Evolutionary conservation across 1,140 invertebrate species (phyloP).

Genomic region (Trinorchestia longiramus): DNA sequence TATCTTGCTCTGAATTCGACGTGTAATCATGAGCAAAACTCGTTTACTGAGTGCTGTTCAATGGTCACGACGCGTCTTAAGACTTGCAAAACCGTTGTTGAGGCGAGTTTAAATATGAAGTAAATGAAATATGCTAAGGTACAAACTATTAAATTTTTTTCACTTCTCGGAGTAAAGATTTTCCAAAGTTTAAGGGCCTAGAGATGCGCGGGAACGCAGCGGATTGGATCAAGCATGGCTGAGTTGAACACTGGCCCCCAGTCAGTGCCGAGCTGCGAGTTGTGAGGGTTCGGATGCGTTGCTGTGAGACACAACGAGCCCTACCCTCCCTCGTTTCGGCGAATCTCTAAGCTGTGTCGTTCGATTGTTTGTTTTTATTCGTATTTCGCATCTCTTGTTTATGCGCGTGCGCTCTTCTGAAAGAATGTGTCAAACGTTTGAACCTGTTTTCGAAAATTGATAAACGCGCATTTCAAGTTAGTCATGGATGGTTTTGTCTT

Average conservation of each 20-base stretch:
- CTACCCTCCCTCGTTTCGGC: conserved; percentile 28
- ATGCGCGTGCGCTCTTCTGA: background rate
- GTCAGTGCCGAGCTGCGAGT: conserved; percentile 36
- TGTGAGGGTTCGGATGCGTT: background rate
- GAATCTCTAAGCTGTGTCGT: conserved; percentile 17
- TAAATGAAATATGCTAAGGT: too few relatives aligned
- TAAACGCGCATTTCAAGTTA: background rate
- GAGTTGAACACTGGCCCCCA: background rate
- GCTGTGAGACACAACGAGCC: background rate
- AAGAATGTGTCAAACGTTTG: background rate
- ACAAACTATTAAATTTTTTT: too few relatives aligned
- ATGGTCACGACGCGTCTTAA: too few relatives aligned
- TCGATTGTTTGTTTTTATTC: conserved; percentile 27
- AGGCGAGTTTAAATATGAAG: too few relatives aligned
- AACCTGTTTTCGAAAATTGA: background rate
- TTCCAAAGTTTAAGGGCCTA: background rate
- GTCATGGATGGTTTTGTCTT: background rate
- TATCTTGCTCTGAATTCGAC: too few relatives aligned
- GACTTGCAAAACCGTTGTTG: too few relatives aligned
- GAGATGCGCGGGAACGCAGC: conserved; percentile 7
- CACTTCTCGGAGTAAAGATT: background rate
- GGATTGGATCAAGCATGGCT: conserved; percentile 37
- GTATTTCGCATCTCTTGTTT: background rate
- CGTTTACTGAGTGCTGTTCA: too few relatives aligned
- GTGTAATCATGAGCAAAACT: too few relatives aligned